Evolutionary conservation across 2,888 invertebrate species (phyloP), one percentile per base, ranked within the genome.

Genomic region (Drosophila yooni): DNA sequence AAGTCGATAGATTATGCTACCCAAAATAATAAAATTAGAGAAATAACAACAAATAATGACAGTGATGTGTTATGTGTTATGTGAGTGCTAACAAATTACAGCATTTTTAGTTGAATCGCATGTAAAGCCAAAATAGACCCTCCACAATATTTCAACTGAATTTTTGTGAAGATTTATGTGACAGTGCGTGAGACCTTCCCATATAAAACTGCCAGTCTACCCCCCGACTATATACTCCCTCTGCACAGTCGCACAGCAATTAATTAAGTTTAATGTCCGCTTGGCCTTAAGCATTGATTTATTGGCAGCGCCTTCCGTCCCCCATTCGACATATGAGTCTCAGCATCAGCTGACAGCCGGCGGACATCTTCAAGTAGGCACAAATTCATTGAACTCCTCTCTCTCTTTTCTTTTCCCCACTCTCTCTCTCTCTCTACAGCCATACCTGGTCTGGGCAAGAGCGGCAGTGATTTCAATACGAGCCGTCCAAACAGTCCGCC

Each of bases 361-460:
- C 50, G 53, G 82, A 84, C 82, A 79, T 62, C 46, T 76, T 76
- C 58, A 86, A 83, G 87, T 88, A 83, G 81, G 78, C 74, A 31
- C 43, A 31, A 31, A 70, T 71, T 74, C 69, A 81, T 81, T 74
- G 66, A 79, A 57, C 69, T 59, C 54, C 27, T 31, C 48, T n/a
- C 29, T 33, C 43, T 38, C 59, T 48, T 38, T 27, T 43, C 31
- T 29, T 50, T 18, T 21, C 18, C 18, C 36, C 46, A 34, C 10
- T 21, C 21, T 62, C 50, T 43, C 21, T 62, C 50, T 43, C 46
- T 48, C 2, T 31, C 72, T 81, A 0, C 70, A 93, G 93, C 92
- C 48, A 93, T 93, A 94, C 95, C 83, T 94, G 95, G 92, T 94
- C 95, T 91, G 95, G 95, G 92, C 93, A 96, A 84, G 94, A 95